phyloP scores from a whole-genome alignment of 2,113 vertebrate species.

The Edolisoma coerulescens region DNA sequence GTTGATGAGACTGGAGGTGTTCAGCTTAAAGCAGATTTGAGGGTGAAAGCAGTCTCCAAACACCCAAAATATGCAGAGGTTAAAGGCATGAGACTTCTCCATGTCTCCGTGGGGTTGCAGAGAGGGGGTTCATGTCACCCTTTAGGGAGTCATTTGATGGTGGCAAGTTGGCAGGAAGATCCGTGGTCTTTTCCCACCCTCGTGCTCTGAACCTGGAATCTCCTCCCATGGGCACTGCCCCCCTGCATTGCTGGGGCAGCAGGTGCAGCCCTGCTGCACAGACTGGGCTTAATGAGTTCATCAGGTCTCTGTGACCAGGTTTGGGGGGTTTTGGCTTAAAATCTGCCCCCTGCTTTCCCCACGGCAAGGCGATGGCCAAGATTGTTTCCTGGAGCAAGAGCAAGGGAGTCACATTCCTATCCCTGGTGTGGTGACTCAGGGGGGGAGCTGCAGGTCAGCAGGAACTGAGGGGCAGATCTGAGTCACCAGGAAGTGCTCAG shows the following conservation, averaged over 20 bases:
- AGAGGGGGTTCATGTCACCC: rapidly evolving
- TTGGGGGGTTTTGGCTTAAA: neutral
- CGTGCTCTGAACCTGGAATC: neutral
- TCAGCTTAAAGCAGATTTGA: neutral
- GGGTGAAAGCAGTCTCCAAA: neutral
- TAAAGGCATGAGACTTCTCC: neutral
- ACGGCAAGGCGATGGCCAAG: rapidly evolving
- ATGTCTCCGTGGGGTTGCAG: neutral
- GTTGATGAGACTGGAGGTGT: neutral
- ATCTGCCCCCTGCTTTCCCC: neutral
- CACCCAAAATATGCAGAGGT: neutral
- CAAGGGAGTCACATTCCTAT: neutral
- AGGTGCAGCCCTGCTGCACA: neutral
- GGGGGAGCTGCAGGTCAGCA: neutral
- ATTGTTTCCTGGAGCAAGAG: neutral
- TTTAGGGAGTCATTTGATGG: neutral
- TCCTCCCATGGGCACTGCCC: neutral
- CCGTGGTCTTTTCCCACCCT: neutral
- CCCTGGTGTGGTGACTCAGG: neutral
- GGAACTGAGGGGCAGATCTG: neutral
- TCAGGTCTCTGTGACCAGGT: neutral
- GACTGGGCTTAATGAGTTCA: neutral
- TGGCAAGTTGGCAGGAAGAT: neutral
- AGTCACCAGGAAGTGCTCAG: neutral
- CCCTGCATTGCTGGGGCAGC: neutral